Percentiles rank a stretch among this genome's conserved stretches.
These are phyloP conservation scores for Rhea pennata DNA, from an alignment of 2,113 vertebrate species.

Conservation along the genomic window DNA sequence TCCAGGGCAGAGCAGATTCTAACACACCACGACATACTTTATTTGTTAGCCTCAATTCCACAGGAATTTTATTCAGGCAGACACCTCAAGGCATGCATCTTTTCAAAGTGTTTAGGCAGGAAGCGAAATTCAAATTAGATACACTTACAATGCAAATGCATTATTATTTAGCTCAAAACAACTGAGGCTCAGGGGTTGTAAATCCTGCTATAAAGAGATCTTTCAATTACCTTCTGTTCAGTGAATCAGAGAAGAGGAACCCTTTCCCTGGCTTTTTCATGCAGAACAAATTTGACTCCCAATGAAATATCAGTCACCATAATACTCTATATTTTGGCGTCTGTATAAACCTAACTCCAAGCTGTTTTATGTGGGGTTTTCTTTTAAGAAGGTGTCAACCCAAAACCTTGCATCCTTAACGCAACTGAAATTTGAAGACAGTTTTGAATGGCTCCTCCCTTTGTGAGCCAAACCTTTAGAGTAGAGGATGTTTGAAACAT, in stretches of 20 bases:
- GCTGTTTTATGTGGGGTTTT: not conserved
- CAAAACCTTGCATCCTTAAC: not conserved
- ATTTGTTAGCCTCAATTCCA: conserved; percentile 59
- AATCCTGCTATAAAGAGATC: conserved; percentile 66
- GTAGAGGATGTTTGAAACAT: conserved; percentile 7
- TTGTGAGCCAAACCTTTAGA: not conserved
- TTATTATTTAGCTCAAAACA: conserved; percentile 68
- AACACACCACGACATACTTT: conserved; percentile 68
- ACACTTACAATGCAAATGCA: conserved; percentile 64
- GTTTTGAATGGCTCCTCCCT: not conserved
- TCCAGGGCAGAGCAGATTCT: conserved; percentile 51
- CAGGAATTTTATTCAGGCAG: conserved; percentile 65
- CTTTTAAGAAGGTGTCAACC: conserved; percentile 28
- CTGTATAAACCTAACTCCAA: conserved; percentile 22
- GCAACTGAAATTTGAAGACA: conserved; percentile 26
- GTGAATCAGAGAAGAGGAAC: conserved; percentile 61
- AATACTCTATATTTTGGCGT: conserved; percentile 63
- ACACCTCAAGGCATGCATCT: conserved; percentile 65
- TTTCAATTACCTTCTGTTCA: conserved; percentile 65
- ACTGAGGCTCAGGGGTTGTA: conserved; percentile 48
- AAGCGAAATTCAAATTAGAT: conserved; percentile 74
- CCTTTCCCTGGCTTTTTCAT: conserved; percentile 65
- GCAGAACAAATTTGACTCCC: conserved; percentile 72
- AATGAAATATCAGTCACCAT: conserved; percentile 73
- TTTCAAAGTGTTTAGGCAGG: conserved; percentile 71